Conservation (phyloP, 2,797 vertebrate species). For the Eremophila alpestris region DNA sequence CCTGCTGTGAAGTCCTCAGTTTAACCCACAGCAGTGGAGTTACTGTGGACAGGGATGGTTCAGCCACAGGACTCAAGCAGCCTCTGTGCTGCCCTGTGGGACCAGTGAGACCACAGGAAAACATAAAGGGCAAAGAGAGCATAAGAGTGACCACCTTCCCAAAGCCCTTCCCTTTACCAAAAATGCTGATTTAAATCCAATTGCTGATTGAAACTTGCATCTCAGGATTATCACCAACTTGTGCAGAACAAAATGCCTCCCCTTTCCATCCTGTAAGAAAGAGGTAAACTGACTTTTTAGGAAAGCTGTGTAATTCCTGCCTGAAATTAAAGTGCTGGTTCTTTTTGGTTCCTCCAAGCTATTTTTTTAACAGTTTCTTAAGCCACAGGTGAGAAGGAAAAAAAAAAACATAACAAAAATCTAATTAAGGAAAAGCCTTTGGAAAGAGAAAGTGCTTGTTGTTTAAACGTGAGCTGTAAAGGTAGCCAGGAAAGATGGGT, state of each 20-base stretch:
- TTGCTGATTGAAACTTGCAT: background rate
- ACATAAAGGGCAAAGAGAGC: background rate
- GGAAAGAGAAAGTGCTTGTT: constrained; percentile 48
- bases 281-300: background rate
- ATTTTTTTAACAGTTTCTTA: constrained; percentile 4
- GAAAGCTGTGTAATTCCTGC: background rate
- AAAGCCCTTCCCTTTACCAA: background rate
- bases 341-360: constrained; percentile 12
- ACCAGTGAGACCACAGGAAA: background rate
- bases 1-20: background rate
- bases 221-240: background rate
- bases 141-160: background rate
- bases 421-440: constrained; percentile 38
- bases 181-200: background rate
- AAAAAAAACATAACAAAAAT: background rate
- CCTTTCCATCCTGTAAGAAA: background rate
- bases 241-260: background rate
- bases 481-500: constrained; percentile 19
- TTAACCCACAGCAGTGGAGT: background rate
- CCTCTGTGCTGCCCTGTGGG: background rate
- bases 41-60: background rate
- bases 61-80: background rate
- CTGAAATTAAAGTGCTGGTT: background rate
- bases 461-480: constrained; percentile 11
- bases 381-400: background rate